Percentiles rank a stretch among this genome's conserved stretches.
These are phyloP conservation scores for Esox lucius DNA, from an alignment of 2,797 vertebrate species.

Conservation along the genomic window DNA sequence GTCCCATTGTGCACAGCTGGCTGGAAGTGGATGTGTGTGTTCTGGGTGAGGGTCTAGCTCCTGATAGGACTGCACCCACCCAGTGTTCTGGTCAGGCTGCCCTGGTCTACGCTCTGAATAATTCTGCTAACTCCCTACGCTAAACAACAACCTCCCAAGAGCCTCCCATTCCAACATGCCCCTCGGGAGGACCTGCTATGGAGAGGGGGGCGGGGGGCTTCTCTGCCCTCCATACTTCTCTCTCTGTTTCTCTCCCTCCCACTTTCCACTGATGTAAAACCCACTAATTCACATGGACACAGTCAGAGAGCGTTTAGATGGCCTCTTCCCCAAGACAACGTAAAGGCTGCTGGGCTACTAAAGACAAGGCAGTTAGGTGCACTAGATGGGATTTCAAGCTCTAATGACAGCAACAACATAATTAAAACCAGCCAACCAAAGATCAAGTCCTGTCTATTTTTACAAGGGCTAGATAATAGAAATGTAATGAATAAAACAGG, in stretches of 20 bases:
- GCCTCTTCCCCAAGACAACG: no score
- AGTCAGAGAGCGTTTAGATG: background rate
- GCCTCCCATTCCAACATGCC: background rate
- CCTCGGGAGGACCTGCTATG: background rate
- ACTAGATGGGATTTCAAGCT: background rate
- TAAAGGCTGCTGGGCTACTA: background rate
- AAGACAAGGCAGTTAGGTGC: background rate
- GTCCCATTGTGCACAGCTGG: constrained; percentile 59
- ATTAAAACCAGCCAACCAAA: no score
- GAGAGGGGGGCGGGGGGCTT: background rate
- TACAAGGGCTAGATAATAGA: no score
- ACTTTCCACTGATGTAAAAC: background rate
- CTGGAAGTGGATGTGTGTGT: constrained; percentile 26
- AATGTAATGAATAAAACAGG: background rate
- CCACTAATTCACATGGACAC: constrained; percentile 5
- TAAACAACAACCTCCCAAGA: constrained; percentile 10
- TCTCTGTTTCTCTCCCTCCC: constrained; percentile 16
- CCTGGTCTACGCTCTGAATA: constrained; percentile 3
- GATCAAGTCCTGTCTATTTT: no score
- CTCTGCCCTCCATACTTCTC: background rate
- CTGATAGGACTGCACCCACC: background rate
- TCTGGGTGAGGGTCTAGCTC: constrained; percentile 3
- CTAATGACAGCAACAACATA: background rate
- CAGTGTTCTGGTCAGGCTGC: background rate
- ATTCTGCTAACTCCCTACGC: constrained; percentile 14